These are phyloP conservation scores for Piscicola geometra DNA, from an alignment of 2,888 invertebrate genomes.

Conservation along the genomic window DNA sequence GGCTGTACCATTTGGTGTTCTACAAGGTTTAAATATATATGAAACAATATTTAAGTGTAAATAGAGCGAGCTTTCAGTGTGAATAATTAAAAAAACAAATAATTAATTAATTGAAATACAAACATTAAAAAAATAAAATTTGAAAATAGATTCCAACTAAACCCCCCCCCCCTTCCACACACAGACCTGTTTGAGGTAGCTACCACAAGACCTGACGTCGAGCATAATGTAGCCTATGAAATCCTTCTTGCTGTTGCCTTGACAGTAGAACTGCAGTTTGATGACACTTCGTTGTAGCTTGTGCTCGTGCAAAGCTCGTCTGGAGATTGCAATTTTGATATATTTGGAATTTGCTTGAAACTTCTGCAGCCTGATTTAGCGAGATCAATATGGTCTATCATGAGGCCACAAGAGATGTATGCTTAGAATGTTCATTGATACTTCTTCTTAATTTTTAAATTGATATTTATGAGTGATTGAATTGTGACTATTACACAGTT, in stretches of 20 bases:
- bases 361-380: no score
- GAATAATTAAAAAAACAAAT: neutral
- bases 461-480: no score
- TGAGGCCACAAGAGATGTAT: no score
- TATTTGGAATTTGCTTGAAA: no score
- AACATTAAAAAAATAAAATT: neutral
- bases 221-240: conserved; percentile 56
- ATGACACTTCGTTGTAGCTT: conserved; percentile 56
- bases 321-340: neutral
- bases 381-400: no score
- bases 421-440: neutral
- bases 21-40: conserved; percentile 41
- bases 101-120: neutral
- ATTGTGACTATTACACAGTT: no score
- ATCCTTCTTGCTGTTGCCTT: conserved; percentile 51
- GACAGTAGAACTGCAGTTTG: conserved; percentile 56
- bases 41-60: no score
- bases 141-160: neutral
- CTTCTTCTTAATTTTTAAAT: no score
- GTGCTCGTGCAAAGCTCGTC: conserved; percentile 52
- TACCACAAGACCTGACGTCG: conserved; percentile 54
- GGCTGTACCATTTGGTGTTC: conserved; percentile 55
- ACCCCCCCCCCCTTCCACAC: no score
- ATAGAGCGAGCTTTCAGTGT: no score
- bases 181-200: conserved; percentile 10